Conservation (phyloP, 2,113 vertebrate species). For the Catharus minimus region DNA sequence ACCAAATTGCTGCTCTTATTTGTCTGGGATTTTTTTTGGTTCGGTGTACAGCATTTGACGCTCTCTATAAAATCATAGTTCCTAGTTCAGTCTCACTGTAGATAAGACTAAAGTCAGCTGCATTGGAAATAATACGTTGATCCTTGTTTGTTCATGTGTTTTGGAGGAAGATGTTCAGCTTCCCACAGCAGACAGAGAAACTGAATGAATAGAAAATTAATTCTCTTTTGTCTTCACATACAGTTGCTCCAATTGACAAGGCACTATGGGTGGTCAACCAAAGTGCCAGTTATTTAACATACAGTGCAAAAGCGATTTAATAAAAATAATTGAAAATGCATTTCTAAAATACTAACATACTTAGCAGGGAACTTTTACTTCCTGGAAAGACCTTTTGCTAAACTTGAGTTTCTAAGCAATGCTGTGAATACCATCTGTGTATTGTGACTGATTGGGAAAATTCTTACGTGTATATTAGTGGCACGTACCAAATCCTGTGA, state of each 20-base stretch:
- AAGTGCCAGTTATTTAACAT: neutral
- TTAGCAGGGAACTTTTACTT: neutral
- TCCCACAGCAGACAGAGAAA: neutral
- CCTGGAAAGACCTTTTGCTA: neutral
- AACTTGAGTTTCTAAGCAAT: neutral
- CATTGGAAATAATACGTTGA: neutral
- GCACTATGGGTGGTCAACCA: neutral
- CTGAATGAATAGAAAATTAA: neutral
- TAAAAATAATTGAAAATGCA: neutral
- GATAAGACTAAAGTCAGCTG: neutral
- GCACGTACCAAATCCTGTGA: neutral
- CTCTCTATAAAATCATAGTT: neutral
- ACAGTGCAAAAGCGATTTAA: neutral
- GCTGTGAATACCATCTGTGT: accelerated
- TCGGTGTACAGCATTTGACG: neutral
- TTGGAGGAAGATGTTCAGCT: neutral
- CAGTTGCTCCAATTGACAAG: neutral
- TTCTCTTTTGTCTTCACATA: neutral
- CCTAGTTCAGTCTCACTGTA: neutral
- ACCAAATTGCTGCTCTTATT: neutral
- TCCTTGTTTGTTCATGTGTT: neutral
- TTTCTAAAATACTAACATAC: neutral
- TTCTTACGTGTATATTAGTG: neutral
- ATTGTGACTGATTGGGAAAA: neutral
- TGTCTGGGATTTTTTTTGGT: neutral